Evolutionary conservation across 2,888 invertebrate species (phyloP).

Genomic region (Noctua janthina): DNA sequence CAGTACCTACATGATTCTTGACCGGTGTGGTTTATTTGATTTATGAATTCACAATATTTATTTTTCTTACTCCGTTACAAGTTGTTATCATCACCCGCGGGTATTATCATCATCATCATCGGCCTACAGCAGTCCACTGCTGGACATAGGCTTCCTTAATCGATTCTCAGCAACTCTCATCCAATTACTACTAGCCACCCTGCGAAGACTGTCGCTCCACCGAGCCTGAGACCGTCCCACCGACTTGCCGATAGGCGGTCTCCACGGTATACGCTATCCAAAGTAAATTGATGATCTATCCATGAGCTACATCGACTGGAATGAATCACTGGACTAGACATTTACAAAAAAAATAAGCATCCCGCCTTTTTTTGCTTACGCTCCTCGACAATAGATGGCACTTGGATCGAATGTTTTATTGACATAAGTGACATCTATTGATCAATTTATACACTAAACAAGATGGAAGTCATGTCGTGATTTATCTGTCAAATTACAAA

Average conservation of each 20-base stretch:
- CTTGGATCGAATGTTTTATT: background rate
- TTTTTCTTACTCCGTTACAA: background rate
- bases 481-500: conserved; percentile 13
- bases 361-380: conserved; percentile 7
- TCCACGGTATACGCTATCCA: too few species aligned
- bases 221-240: too few species aligned
- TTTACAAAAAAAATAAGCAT: background rate
- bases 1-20: background rate
- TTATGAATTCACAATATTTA: background rate
- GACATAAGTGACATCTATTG: conserved; percentile 42
- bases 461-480: background rate
- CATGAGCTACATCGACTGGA: background rate
- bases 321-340: background rate
- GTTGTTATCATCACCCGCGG: background rate
- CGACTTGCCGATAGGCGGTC: too few species aligned
- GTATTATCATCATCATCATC: too few species aligned
- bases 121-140: too few species aligned
- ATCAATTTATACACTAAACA: conserved; percentile 3
- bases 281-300: too few species aligned
- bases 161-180: too few species aligned
- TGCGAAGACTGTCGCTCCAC: too few species aligned
- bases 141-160: too few species aligned
- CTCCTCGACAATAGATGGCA: conserved; percentile 30
- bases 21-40: background rate
- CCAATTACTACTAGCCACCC: too few species aligned